Conservation (phyloP, 1,140 invertebrate genomes). For the Linepithema humile region DNA sequence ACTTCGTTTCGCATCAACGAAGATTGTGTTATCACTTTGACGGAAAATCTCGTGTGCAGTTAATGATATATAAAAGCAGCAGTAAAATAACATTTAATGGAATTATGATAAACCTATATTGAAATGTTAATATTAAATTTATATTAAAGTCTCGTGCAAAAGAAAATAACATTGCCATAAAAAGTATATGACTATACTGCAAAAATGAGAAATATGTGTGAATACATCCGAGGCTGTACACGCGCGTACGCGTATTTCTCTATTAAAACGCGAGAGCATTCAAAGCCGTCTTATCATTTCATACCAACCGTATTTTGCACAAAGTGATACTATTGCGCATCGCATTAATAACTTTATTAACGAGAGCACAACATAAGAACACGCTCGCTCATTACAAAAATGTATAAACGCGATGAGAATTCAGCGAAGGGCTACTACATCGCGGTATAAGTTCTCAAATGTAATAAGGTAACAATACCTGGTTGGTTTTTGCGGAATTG, state of each 20-base stretch:
- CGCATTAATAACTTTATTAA: conserved; percentile 58
- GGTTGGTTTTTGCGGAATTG: conserved; percentile 61
- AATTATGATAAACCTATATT: background rate
- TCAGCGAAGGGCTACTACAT: conserved; percentile 4
- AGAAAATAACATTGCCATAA: background rate
- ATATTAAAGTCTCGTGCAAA: background rate
- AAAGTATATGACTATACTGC: background rate
- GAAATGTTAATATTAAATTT: conserved; percentile 28
- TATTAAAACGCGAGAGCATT: conserved; percentile 33
- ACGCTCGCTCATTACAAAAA: conserved; percentile 37
- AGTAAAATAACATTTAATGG: background rate
- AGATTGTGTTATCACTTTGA: background rate
- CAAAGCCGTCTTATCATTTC: conserved; percentile 38
- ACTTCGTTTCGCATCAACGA: background rate
- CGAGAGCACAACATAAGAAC: conserved; percentile 40
- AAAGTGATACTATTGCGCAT: conserved; percentile 37
- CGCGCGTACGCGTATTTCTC: background rate
- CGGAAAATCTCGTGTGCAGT: background rate
- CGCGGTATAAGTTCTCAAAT: conserved; percentile 39
- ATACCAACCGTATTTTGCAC: conserved; percentile 20
- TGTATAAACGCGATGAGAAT: conserved; percentile 46
- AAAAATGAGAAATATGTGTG: conserved; percentile 27
- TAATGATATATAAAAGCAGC: background rate
- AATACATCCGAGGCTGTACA: background rate
- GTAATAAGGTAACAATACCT: conserved; percentile 65